Percentiles rank a stretch among this genome's conserved stretches.
phyloP scores from a whole-genome alignment of 2,888 invertebrate species.

The Lysandra bellargus region DNA sequence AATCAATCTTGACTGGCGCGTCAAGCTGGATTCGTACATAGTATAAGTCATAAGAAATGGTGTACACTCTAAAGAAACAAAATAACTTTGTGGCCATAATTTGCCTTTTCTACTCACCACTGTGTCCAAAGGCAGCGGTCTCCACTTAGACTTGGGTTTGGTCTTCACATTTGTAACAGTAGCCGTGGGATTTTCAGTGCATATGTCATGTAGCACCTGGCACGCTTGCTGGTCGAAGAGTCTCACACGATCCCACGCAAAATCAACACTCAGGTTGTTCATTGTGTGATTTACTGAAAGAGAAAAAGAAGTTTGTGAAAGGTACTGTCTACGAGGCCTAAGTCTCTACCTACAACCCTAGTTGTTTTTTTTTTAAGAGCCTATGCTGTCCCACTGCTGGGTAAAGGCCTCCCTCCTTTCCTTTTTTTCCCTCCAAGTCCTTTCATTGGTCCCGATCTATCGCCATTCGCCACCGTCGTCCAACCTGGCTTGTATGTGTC shows the following conservation, averaged over 20 bases:
- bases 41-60: neutral
- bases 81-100: neutral
- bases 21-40: too few relatives aligned
- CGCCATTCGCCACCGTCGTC: too few relatives aligned
- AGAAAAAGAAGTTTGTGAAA: too few relatives aligned
- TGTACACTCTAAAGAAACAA: neutral
- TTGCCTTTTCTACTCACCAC: conserved; percentile 82
- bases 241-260: conserved; percentile 91
- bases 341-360: too few relatives aligned
- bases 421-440: too few relatives aligned
- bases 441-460: too few relatives aligned
- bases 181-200: conserved; percentile 86
- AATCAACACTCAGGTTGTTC: conserved; percentile 90
- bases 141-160: conserved; percentile 97
- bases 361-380: too few relatives aligned
- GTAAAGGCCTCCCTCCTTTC: too few relatives aligned
- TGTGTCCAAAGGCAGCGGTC: conserved; percentile 97
- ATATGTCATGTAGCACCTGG: conserved; percentile 89
- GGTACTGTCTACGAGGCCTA: too few relatives aligned
- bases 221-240: conserved; percentile 93
- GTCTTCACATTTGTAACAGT: conserved; percentile 87
- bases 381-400: too few relatives aligned
- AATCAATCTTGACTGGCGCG: too few relatives aligned
- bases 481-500: too few relatives aligned
- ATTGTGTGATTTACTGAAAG: conserved; percentile 80